Evolutionary conservation across 2,888 invertebrate species (phyloP), one percentile per base, ranked within the genome.

Genomic region (Agapostemon virescens): DNA sequence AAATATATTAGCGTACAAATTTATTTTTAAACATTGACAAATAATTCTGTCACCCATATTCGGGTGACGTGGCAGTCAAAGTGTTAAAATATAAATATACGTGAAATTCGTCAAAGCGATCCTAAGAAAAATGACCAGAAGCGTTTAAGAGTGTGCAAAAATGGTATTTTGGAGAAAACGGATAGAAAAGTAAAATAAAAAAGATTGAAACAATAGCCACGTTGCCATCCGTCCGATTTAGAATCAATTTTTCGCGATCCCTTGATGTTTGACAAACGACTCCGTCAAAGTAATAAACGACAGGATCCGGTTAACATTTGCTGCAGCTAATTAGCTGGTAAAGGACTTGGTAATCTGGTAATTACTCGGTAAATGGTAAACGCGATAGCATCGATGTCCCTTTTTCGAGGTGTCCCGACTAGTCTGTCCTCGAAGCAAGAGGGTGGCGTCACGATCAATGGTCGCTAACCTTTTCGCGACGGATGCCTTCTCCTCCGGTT

Each of bases 401-500:
- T 36, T 69, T 40, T 20, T 23, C 11, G 26, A 26, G 26, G 55
- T 26, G 55, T 26, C 26, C 5, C 1, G 67, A n/a, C 55, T 42
- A 40, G 61, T 75, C 75, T 69, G 66, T 26, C 76, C 64, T 49
- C 74, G 82, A 78, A 74, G 38, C 61, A n/a, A 38, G 45, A 40
- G 66, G 52, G 49, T 40, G 63, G 61, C 61, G 49, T 30, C 49
- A 74, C 81, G 87, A 88, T 88, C 88, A 85, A 88, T 88, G 88
- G 66, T 70, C 71, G 74, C 81, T 81, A 84, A 88, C 84, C 86
- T 85, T 83, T 85, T 71, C 84, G 76, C 80, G 75, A 67, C 74
- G 84, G 78, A 84, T 84, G 81, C 73, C 78, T 77, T 66, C 73
- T 36, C 63, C 63, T 36, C 75, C 73, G 40, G 72, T 83, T 86